These are phyloP conservation scores for Dynastes tityus DNA, from an alignment of 2,888 invertebrate genomes.

Conservation along the genomic window DNA sequence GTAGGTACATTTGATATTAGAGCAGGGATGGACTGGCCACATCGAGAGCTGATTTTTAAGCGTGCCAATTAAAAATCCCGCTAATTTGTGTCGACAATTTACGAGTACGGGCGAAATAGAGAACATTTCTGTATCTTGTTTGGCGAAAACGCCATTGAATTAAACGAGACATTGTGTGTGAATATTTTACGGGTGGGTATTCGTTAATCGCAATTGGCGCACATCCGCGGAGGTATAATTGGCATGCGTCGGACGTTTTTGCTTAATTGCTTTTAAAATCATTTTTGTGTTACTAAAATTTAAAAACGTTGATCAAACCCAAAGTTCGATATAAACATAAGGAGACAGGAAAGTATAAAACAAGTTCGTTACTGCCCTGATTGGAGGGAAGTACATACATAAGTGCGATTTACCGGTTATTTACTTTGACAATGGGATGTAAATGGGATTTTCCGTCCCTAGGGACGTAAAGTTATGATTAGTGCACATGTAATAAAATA, in stretches of 20 bases:
- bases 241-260: background rate
- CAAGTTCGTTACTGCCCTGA: too few relatives aligned
- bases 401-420: too few relatives aligned
- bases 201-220: slow-evolving; percentile 20
- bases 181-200: slow-evolving; percentile 23
- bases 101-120: background rate
- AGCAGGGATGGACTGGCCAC: background rate
- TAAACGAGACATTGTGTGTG: slow-evolving; percentile 25
- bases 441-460: too few relatives aligned
- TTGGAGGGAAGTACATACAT: too few relatives aligned
- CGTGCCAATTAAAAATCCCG: slow-evolving; percentile 18
- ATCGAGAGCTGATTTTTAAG: slow-evolving; percentile 1
- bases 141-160: slow-evolving; percentile 23
- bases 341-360: too few relatives aligned
- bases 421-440: too few relatives aligned
- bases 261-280: too few relatives aligned
- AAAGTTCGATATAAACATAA: too few relatives aligned
- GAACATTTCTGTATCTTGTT: slow-evolving; percentile 15
- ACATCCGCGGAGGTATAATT: background rate
- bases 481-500: too few relatives aligned
- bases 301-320: too few relatives aligned
- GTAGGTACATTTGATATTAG: slow-evolving; percentile 4
- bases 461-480: too few relatives aligned
- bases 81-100: slow-evolving; percentile 21
- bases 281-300: too few relatives aligned